Base-by-base conservation (phyloP, 1,140 invertebrate genomes). In the Zaprionus camerounensis region DNA sequence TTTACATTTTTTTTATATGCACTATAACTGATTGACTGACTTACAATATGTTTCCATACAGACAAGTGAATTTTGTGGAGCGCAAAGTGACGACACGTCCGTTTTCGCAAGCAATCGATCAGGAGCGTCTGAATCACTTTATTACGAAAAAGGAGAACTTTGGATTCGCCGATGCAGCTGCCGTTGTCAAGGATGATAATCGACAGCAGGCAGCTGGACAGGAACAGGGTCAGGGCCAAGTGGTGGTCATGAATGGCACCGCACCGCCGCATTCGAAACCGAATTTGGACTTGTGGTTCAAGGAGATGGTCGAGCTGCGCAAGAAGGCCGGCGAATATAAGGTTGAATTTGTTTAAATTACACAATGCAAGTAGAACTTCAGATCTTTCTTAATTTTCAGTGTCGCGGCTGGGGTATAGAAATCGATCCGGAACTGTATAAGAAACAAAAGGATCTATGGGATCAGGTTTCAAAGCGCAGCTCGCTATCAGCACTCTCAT, bases 291-390 rank as follows among this genome's bases (percentile, higher is more conserved):
- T 95, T 96, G 80, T 97, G 96, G 96, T 97, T 96, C 93, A 94
- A 95, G 80, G 96, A 97, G 93, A 96, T 98, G 83, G 95, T 97
- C 86, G 97, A 98, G 93, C 94, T 98, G 76, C 95, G 97, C 83
- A 97, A 97, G 93, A 97, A 98, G 93, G 97, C 97, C 92, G 97
- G 96, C 84, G 97, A 98, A 93, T 98, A 98, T 93, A 97, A 97
- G 95, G 97, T 97, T 94, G 93, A 93, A 31, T 26, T 5, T 3
- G 5, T 11, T 17, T 36, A 64, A 4, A n/a, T 7, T 5, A 3
- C 9, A 9, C 0, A 5, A 36, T 7, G 9, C 5, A 6, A 28
- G 6, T 20, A 0, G 11, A 28, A 20, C 24, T 28, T 28, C 22
- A 28, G 3, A 6, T 11, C 36, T 59, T 73, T 20, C 73, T 17